Evolutionary conservation across 2,113 vertebrate species (phyloP), one percentile per base, ranked within the genome.

Genomic region (Gadus macrocephalus): DNA sequence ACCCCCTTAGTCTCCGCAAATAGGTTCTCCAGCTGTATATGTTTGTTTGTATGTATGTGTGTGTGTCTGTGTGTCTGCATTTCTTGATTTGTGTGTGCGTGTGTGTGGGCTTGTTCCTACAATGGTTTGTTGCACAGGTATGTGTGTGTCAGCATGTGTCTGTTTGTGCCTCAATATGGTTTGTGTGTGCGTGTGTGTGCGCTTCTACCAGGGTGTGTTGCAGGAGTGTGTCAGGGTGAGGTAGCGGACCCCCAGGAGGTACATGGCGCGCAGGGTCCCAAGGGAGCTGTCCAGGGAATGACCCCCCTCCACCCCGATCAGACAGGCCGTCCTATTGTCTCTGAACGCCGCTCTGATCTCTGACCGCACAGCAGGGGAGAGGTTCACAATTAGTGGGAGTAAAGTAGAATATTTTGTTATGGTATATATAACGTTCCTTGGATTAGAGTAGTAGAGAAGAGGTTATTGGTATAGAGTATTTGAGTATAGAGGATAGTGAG

Each of bases 241-340:
- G 85, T 98, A 99, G 63, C 96, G 95, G 59, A 94, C 95, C 0
- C 96, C 97, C 82, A 99, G 86, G 2, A 78, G 87, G 87, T 98
- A 96, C 89, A 98, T 91, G 0, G 80, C 83, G 31, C 96, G 92
- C 73, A 98, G 88, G 8, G 94, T 92, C 0, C 86, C 94, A 84
- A 99, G 81, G 82, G 94, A 98, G 91, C 96, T 98, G 91, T 99
- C 96, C 0, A 98, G 91, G 63, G 96, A 96, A 83, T 98, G 97
- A 3, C 96, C 96, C 0, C 96, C 96, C 84, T 98, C 96, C 70
- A 99, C 93, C 0, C 96, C 96, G 0, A 99, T 93, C 75, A 99
- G 88, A 64, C 96, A 95, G 85, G 96, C 96, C 4, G 94, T 93
- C 83, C 88, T 95, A 0, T 86, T 90, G 17, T 70, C 63, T 0